A percentile compares a stretch with the other conserved stretches of the same genome.
Evolutionary conservation across 2,113 vertebrate genomes (phyloP).

Genomic region (Tenebrosternarchus preto): DNA sequence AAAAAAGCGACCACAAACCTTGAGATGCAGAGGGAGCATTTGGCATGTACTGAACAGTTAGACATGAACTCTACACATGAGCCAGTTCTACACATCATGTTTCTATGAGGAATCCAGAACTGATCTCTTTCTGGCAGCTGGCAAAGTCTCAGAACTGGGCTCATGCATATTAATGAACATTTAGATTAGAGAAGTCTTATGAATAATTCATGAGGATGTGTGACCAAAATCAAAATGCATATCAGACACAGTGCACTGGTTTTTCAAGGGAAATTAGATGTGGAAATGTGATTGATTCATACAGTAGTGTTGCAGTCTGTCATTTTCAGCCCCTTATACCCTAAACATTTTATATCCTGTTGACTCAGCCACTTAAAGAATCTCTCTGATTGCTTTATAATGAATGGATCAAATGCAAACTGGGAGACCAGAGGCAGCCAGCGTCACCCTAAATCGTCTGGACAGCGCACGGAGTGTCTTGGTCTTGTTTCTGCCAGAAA

Average conservation of each 20-base stretch:
- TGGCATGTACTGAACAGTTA: background rate
- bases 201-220: conserved; percentile 46
- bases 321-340: conserved; percentile 21
- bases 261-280: conserved; percentile 10
- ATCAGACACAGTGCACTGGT: conserved; percentile 5
- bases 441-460: conserved; percentile 41
- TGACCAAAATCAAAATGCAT: conserved; percentile 55
- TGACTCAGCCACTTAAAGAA: conserved; percentile 34
- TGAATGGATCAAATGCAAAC: conserved; percentile 41
- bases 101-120: conserved; percentile 33
- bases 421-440: conserved; percentile 16
- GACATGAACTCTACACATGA: background rate
- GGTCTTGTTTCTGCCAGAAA: conserved; percentile 33
- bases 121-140: conserved; percentile 53
- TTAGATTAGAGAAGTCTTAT: conserved; percentile 48
- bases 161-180: conserved; percentile 57
- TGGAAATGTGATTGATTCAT: conserved; percentile 24
- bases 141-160: conserved; percentile 47
- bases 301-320: conserved; percentile 47
- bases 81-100: conserved; percentile 1
- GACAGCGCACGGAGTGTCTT: conserved; percentile 27
- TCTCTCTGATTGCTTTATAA: conserved; percentile 44
- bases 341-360: conserved; percentile 26
- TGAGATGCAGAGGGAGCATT: background rate
- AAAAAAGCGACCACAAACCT: conserved; percentile 8